These are phyloP conservation scores for Chaetorhynchus papuensis DNA, from an alignment of 2,113 vertebrate genomes.

Conservation along the genomic window DNA sequence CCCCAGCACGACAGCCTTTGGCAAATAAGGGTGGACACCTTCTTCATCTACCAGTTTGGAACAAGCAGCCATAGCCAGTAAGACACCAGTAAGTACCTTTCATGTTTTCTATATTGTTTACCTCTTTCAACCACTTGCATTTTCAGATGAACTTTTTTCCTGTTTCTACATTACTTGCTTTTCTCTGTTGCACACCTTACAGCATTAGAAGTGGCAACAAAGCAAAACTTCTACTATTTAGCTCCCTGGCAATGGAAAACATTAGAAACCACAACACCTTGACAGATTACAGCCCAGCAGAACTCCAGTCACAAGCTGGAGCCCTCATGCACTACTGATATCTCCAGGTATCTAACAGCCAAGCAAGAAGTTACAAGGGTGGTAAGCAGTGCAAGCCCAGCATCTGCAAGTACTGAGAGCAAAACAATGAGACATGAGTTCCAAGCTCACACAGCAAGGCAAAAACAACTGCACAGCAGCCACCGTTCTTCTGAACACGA, in stretches of 20 bases:
- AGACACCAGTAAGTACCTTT: not conserved
- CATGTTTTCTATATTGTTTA: not conserved
- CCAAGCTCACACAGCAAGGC: not conserved
- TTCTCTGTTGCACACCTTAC: not conserved
- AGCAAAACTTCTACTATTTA: not conserved
- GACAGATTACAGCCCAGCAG: not conserved
- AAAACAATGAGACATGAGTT: conserved; percentile 10
- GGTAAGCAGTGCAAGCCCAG: not conserved
- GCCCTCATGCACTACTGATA: not conserved
- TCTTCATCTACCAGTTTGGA: not conserved
- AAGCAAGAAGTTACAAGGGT: not conserved
- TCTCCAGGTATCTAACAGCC: not conserved
- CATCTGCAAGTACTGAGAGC: not conserved
- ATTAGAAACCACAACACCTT: not conserved
- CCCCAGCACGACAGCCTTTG: not conserved
- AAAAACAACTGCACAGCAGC: not conserved
- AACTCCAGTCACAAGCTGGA: not conserved
- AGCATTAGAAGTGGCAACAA: not conserved
- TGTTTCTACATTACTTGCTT: not conserved
- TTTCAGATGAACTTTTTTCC: not conserved
- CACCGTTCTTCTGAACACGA: not conserved
- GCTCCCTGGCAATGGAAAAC: not conserved
- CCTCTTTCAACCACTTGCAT: not conserved
- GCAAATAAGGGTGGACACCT: not conserved
- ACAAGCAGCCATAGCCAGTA: not conserved